Percentiles rank a stretch among this genome's conserved stretches.
These are phyloP conservation scores for Riptortus pedestris DNA, from an alignment of 1,140 invertebrate genomes.

Conservation along the genomic window DNA sequence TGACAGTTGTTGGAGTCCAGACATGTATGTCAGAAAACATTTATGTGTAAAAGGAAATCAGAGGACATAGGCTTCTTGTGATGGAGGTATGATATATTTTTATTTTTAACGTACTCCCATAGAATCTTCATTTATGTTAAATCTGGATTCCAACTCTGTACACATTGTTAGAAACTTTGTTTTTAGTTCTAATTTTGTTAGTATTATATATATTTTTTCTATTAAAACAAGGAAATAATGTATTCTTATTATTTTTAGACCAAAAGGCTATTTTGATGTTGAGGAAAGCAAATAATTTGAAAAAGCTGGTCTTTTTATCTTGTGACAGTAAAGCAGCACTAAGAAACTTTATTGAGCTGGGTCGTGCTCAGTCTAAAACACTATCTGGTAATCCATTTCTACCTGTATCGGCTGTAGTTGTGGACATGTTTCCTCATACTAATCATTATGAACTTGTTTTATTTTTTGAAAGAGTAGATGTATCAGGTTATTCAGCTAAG, in stretches of 20 bases:
- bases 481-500: neutral
- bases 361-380: slow-evolving; percentile 66
- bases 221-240: too few species aligned
- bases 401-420: slow-evolving; percentile 65
- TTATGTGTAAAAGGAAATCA: too few species aligned
- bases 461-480: slow-evolving; percentile 56
- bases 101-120: too few species aligned
- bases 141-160: too few species aligned
- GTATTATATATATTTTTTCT: too few species aligned
- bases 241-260: slow-evolving; percentile 53
- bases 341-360: slow-evolving; percentile 83
- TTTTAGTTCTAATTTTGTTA: too few species aligned
- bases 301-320: slow-evolving; percentile 78
- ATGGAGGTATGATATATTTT: too few species aligned
- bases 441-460: slow-evolving; percentile 79
- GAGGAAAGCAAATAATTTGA: slow-evolving; percentile 60
- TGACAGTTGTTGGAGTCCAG: too few species aligned
- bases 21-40: too few species aligned
- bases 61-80: too few species aligned
- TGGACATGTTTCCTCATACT: slow-evolving; percentile 92
- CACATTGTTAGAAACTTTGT: too few species aligned
- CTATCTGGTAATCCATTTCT: slow-evolving; percentile 70
- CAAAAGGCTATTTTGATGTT: slow-evolving; percentile 66
- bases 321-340: slow-evolving; percentile 77
- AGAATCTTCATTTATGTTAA: too few species aligned